phyloP scores from a whole-genome alignment of 2,888 invertebrate species.

The Nowickia ferox region DNA sequence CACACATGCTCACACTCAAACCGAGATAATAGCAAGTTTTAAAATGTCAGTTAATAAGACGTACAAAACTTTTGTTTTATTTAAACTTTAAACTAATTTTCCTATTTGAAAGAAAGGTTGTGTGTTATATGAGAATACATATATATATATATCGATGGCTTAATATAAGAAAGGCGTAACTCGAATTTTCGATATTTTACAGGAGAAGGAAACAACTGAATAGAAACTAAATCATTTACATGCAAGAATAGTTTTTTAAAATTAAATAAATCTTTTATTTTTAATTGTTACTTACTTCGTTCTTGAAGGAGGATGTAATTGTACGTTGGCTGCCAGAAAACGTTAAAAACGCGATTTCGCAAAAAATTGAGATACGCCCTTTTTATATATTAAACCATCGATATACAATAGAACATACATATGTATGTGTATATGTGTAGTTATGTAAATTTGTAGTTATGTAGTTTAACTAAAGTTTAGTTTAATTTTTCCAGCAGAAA shows the following conservation, averaged over 20 bases:
- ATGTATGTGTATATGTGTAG: background rate
- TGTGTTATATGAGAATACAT: background rate
- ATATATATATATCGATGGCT: background rate
- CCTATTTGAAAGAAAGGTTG: background rate
- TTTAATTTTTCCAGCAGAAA: background rate
- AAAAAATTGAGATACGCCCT: no score
- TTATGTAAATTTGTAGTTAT: background rate
- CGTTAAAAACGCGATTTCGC: no score
- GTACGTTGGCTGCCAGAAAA: no score
- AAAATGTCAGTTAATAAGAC: slow-evolving; percentile 56
- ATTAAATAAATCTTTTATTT: no score
- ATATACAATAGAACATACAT: background rate
- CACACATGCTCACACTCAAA: background rate
- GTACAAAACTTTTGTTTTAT: slow-evolving; percentile 40
- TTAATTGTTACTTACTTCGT: no score
- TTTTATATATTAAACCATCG: no score
- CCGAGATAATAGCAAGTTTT: slow-evolving; percentile 45
- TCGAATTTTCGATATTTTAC: no score
- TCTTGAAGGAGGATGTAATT: no score
- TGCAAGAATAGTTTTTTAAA: no score
- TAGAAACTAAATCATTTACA: no score
- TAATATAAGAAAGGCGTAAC: no score
- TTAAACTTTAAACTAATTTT: slow-evolving; percentile 10
- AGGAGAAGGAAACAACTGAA: no score
- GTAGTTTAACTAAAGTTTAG: background rate